A percentile compares a stretch with the other conserved stretches of the same genome.
Conservation (phyloP, 2,797 vertebrate genomes). For the Zalophus californianus region DNA sequence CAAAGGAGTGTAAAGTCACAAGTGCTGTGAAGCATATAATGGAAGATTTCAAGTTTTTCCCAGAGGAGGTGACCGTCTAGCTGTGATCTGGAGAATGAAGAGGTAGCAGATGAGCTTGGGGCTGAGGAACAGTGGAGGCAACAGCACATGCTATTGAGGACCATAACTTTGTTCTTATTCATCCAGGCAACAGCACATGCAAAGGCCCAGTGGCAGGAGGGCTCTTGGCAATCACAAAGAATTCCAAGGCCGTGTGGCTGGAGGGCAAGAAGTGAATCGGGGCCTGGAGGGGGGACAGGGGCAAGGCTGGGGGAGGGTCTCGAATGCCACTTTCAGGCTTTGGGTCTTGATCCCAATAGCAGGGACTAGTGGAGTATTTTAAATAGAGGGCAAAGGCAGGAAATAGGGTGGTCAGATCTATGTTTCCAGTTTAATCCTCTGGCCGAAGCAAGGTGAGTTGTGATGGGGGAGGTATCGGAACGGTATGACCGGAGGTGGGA, state of each 20-base stretch:
- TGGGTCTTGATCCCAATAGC: not conserved
- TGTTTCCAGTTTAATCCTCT: not conserved
- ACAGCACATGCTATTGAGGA: not conserved
- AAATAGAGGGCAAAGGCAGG: not conserved
- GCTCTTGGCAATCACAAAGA: not conserved
- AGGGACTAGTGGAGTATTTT: not conserved
- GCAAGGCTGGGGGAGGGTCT: not conserved
- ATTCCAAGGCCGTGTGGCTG: not conserved
- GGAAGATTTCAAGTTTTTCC: not conserved
- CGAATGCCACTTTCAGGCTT: not conserved
- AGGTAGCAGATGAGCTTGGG: not conserved
- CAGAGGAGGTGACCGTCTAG: rapidly evolving
- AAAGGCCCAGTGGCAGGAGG: not conserved
- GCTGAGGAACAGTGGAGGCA: not conserved
- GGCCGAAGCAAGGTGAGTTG: not conserved
- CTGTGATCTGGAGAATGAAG: not conserved
- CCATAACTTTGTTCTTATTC: no score
- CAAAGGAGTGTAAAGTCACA: not conserved
- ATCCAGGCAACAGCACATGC: not conserved
- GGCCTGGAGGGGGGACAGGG: not conserved
- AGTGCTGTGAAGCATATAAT: not conserved
- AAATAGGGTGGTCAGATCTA: not conserved
- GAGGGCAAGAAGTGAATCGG: not conserved
- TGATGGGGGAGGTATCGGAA: rapidly evolving
- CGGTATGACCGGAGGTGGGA: rapidly evolving